Base-by-base conservation (phyloP, 2,888 invertebrate genomes). In the Tinea pellionella region DNA sequence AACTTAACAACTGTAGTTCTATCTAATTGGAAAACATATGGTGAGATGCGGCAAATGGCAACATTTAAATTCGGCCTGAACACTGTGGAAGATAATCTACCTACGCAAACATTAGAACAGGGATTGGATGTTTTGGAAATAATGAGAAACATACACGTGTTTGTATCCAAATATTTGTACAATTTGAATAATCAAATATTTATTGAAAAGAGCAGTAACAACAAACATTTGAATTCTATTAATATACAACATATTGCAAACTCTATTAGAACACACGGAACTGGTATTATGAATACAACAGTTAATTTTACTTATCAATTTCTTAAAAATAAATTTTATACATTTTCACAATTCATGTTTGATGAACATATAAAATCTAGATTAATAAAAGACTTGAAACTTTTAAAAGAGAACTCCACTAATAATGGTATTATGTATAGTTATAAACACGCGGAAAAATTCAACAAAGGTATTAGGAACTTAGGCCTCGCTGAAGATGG, bases 331-430 rank as follows among this genome's bases (percentile, higher is more conserved):
- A 97, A 98, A 77, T 94, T 99, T 70, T 94, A 94, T 68, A 93
- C 94, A 0, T 96, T 99, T 75, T 98, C 98, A 0, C 98, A 98
- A 78, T 99, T 99, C 75, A 91, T 99, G 78, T 98, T 94, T 73
- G 98, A 99, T 74, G 99, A 99, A 78, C 97, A 97, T 71, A 97
- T 99, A 59, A 98, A 98, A 78, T 97, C 98, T 0, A 90, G 97
- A 61, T 88, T 99, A 1, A 90, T 96, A 65, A 96, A 97, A 79
- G 98, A 98, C 75, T 88, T 95, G 63, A 90, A 94, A 65, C 92
- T 90, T 72, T 95, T 97, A 70, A 90, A 92, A 63, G 97, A 97
- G 69, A 91, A 90, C 67, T 90, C 91, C 68, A 82, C 78, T 62
- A 82, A 89, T 55, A 86, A 90, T 63, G 90, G 91, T 66, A 91